phyloP scores from a whole-genome alignment of 2,888 invertebrate genomes.

The Smittia aterrima region DNA sequence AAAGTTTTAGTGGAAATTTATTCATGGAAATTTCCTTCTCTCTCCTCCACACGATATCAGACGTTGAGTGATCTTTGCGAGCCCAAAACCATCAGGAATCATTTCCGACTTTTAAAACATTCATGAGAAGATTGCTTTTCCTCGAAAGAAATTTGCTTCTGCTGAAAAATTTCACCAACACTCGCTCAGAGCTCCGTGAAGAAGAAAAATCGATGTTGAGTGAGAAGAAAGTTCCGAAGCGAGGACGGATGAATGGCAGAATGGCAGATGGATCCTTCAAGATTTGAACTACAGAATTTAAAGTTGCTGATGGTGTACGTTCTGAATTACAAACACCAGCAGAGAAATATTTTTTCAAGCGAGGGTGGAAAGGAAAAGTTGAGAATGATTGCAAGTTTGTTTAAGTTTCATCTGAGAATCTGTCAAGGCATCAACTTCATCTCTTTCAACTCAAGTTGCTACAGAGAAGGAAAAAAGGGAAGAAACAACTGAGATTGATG shows the following conservation, averaged over 20 bases:
- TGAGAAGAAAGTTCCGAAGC: not conserved
- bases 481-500: constrained; percentile 31
- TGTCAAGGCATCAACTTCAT: not conserved
- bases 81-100: constrained; percentile 36
- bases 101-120: constrained; percentile 36
- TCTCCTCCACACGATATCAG: constrained; percentile 4
- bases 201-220: constrained; percentile 13
- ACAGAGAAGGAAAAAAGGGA: not conserved
- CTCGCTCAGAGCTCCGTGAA: not conserved
- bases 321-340: constrained; percentile 27
- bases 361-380: not conserved
- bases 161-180: not conserved
- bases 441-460: not conserved
- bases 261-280: constrained; percentile 22
- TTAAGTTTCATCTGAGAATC: not conserved
- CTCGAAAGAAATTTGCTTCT: not conserved
- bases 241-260: constrained; percentile 21
- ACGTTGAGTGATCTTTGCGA: constrained; percentile 38
- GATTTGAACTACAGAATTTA: constrained; percentile 38
- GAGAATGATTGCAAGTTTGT: not conserved
- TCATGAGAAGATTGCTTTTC: constrained; percentile 20
- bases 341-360: not conserved
- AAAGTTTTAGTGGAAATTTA: constrained; percentile 17
- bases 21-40: constrained; percentile 19
- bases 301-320: constrained; percentile 29